Base-by-base conservation (phyloP, 2,797 vertebrate genomes). In the Neoniphon sammara region DNA sequence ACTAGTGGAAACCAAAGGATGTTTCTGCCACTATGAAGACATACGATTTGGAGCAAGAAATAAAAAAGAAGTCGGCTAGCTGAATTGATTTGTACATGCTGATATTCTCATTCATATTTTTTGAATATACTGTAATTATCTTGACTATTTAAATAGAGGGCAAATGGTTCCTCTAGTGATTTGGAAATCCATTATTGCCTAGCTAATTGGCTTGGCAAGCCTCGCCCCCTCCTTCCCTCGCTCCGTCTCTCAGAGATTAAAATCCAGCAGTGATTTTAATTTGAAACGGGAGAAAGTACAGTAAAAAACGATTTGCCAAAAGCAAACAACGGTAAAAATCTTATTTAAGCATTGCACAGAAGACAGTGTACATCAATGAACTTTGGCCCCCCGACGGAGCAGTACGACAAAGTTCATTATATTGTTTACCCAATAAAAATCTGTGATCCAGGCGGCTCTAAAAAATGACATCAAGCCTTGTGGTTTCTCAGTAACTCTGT, bases 111-210 rank as follows among this genome's bases (percentile, higher is more conserved):
- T 92, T 88, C 20, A 15, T 74, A 73, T 81, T 82, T 87, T 86
- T 87, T 87, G 81, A 89, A 91, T 88, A 85, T 89, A 85, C 89
- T 92, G 89, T 93, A 94, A 94, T 94, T 94, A 94, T 92, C 87
- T 82, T 57, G 69, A 90, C 85, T 90, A 83, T 90, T 92, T 90
- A 90, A 93, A 93, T 90, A 86, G 90, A 93, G 90, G 90, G 87
- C 89, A 92, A 91, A 89, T 73, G 75, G 83, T 85, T 91, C 85
- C 93, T 92, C 91, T 88, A 44, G 92, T 93, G 92, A 92, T 85
- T 92, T 88, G 75, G 70, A 90, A 92, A 94, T 93, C 90, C 91
- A 93, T 94, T 93, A 92, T 81, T 90, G 85, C 78, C 67, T 56
- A 80, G 85, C 76, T 92, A 93, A 93, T 94, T 93, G 87, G 85